Evolutionary conservation across 2,888 invertebrate genomes (phyloP).

Genomic region (Thysanoteuthis rhombus): DNA sequence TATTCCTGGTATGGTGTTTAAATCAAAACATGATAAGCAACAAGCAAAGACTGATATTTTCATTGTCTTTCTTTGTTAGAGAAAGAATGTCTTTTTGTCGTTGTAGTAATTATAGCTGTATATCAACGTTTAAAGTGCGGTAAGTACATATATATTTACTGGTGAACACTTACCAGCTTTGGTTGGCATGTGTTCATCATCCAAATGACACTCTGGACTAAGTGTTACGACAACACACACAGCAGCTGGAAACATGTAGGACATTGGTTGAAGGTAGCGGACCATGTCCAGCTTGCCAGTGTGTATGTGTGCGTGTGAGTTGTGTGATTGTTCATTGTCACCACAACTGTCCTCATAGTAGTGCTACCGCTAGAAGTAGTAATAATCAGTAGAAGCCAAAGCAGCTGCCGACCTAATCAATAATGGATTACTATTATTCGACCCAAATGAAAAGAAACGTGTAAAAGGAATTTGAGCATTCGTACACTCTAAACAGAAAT

Average conservation of each 20-base stretch:
- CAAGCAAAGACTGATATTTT: not conserved
- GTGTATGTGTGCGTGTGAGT: not conserved
- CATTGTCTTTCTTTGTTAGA: not conserved
- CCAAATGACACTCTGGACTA: not conserved
- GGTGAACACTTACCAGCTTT: not conserved
- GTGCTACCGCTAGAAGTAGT: not conserved
- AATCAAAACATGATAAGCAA: not conserved
- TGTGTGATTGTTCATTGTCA: not conserved
- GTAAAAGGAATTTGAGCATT: not conserved
- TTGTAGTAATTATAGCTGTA: not conserved
- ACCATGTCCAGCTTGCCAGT: not conserved
- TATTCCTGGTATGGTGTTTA: not conserved
- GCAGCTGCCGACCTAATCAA: not conserved
- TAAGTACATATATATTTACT: not conserved
- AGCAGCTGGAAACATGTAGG: not conserved
- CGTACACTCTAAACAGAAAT: not conserved
- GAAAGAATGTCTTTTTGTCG: not conserved
- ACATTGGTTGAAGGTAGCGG: not conserved
- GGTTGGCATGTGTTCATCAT: not conserved
- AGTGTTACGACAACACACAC: not conserved
- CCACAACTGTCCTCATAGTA: not conserved
- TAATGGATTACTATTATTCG: not conserved
- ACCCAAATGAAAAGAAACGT: not conserved
- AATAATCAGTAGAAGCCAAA: not conserved
- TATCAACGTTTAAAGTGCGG: not conserved